These are phyloP conservation scores for Coilia nasus DNA, from an alignment of 2,797 vertebrate genomes.

Conservation along the genomic window DNA sequence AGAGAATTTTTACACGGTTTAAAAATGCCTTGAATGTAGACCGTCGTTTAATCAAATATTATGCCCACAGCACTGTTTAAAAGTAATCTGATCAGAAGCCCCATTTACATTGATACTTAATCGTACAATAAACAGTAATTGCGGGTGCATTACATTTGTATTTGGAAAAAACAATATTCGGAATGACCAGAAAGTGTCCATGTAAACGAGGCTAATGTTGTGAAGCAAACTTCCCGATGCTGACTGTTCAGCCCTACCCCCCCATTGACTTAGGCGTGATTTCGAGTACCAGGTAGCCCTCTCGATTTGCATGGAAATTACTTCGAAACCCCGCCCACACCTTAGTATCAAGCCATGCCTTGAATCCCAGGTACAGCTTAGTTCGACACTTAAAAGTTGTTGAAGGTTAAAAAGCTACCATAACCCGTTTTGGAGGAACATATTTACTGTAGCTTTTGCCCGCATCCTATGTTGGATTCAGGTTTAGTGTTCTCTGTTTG, in stretches of 20 bases:
- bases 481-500: slow-evolving; percentile 34
- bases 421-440: slow-evolving; percentile 68
- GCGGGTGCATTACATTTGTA: no score
- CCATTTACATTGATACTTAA: no score
- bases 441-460: slow-evolving; percentile 31
- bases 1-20: no score
- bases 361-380: slow-evolving; percentile 52
- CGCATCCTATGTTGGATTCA: slow-evolving; percentile 29
- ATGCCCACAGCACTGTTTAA: no score
- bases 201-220: no score
- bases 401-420: slow-evolving; percentile 77
- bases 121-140: no score
- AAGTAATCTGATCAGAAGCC: no score
- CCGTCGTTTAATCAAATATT: no score
- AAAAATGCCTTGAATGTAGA: no score
- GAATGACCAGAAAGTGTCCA: no score
- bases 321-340: slow-evolving; percentile 30
- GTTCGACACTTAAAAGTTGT: slow-evolving; percentile 59
- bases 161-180: no score
- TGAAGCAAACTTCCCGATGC: background rate
- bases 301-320: slow-evolving; percentile 16
- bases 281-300: background rate
- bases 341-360: slow-evolving; percentile 49
- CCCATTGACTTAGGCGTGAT: background rate
- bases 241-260: background rate